These are phyloP conservation scores for Bergia puertoricense DNA, from an alignment of 92 coral and sea anemone genomes.

Conservation along the genomic window DNA sequence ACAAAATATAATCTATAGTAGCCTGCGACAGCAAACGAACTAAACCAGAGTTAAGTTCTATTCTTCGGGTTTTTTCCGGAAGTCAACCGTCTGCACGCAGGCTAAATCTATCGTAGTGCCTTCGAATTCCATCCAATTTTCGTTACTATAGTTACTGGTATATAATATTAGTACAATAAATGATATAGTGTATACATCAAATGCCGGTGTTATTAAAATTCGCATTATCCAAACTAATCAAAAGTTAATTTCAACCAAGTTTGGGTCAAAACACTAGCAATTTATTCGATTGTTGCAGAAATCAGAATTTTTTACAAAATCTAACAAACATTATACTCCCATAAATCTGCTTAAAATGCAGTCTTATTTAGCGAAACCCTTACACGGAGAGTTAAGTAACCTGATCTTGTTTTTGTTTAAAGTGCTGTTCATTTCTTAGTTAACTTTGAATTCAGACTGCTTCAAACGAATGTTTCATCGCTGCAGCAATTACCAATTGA, in stretches of 20 bases:
- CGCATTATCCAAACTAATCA: neutral
- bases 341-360: neutral
- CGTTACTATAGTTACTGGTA: neutral
- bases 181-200: neutral
- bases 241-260: neutral
- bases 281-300: neutral
- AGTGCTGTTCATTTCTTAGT: neutral
- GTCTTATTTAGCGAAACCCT: neutral
- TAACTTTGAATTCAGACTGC: neutral
- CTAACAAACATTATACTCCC: too few relatives aligned
- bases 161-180: neutral
- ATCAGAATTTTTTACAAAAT: neutral
- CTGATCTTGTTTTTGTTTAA: neutral
- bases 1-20: too few relatives aligned
- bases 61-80: too few relatives aligned
- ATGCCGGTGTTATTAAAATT: neutral
- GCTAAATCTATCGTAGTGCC: too few relatives aligned
- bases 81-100: too few relatives aligned
- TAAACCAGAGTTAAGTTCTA: too few relatives aligned
- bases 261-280: neutral
- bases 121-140: too few relatives aligned
- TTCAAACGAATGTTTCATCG: neutral
- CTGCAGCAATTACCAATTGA: neutral
- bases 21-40: too few relatives aligned
- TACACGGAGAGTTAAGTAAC: neutral